A percentile compares a stretch with the other conserved stretches of the same genome.
Evolutionary conservation across 2,113 vertebrate genomes (phyloP).

Genomic region (Oriolus oriolus): DNA sequence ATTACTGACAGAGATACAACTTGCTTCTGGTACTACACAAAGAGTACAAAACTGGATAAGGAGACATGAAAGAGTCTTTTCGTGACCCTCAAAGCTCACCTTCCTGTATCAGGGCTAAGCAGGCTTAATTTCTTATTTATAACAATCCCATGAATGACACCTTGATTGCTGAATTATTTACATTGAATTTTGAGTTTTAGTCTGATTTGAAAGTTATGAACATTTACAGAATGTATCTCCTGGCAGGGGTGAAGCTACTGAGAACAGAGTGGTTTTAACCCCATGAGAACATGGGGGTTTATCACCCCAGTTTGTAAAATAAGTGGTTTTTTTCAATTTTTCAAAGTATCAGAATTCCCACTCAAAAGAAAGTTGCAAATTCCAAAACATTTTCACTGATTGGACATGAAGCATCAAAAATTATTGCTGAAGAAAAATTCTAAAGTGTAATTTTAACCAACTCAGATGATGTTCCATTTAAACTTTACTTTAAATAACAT

Average conservation of each 20-base stretch:
- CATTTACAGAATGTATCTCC: not conserved
- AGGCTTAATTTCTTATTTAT: not conserved
- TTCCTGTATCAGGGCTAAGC: not conserved
- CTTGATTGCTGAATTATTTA: not conserved
- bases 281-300: not conserved
- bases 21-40: not conserved
- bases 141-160: not conserved
- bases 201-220: not conserved
- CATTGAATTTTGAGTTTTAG: not conserved
- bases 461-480: not conserved
- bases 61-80: not conserved
- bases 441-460: not conserved
- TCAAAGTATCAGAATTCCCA: not conserved
- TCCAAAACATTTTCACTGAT: not conserved
- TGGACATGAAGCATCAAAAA: not conserved
- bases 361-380: not conserved
- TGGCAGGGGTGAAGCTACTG: not conserved
- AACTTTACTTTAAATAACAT: not conserved
- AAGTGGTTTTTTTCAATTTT: not conserved
- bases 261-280: not conserved
- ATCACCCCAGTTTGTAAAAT: not conserved
- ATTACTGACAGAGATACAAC: not conserved
- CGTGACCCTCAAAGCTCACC: not conserved
- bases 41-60: not conserved
- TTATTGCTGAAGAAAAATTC: not conserved